phyloP scores from a whole-genome alignment of 1,140 invertebrate species.

The Potamilus streckersoni region DNA sequence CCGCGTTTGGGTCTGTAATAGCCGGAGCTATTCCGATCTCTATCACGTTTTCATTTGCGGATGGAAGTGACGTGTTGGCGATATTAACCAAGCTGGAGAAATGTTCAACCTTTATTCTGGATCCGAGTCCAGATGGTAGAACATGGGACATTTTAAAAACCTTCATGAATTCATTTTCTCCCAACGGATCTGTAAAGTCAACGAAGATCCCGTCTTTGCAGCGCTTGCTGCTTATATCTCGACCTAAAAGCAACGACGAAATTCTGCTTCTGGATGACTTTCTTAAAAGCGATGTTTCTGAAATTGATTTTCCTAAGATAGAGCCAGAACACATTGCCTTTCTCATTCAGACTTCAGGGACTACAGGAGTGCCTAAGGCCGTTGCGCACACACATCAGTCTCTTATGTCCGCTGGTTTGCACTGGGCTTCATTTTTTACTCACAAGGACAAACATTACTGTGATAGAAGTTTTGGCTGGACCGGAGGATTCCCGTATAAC shows the following conservation, averaged over 20 bases:
- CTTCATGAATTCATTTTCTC: not conserved
- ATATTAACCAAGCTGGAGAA: conserved; percentile 7
- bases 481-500: no score
- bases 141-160: conserved; percentile 15
- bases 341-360: conserved; percentile 20
- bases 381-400: conserved; percentile 1
- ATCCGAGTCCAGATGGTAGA: conserved; percentile 8
- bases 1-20: conserved; percentile 2
- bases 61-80: conserved; percentile 19
- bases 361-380: conserved; percentile 16
- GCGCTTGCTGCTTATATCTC: not conserved
- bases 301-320: conserved; percentile 6
- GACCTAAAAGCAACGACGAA: not conserved
- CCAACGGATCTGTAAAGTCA: not conserved
- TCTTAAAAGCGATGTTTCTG: not conserved
- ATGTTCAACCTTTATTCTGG: conserved; percentile 7
- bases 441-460: no score
- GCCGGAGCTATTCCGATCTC: conserved; percentile 8
- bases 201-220: conserved; percentile 3
- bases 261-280: not conserved
- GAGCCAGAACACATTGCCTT: not conserved
- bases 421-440: no score
- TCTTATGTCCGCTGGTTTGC: no score
- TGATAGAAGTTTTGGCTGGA: no score
- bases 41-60: conserved; percentile 6